Evolutionary conservation across 2,888 invertebrate genomes (phyloP).

Genomic region (Dicycla oo): DNA sequence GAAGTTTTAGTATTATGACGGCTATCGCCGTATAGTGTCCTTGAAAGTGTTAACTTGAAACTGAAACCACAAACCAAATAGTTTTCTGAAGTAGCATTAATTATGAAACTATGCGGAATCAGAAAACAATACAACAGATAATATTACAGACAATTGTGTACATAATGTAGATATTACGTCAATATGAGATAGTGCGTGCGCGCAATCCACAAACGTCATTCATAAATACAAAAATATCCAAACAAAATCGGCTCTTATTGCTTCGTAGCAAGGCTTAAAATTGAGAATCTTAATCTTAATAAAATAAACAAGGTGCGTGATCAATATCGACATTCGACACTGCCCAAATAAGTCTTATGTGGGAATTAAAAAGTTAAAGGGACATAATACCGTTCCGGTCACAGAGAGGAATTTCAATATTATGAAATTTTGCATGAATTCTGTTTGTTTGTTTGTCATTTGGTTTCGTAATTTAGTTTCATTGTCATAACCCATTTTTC

Average conservation of each 20-base stretch:
- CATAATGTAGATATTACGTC: constrained; percentile 53
- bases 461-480: not conserved
- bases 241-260: constrained; percentile 1
- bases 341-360: constrained; percentile 35
- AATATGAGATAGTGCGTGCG: constrained; percentile 31
- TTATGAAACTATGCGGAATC: constrained; percentile 26
- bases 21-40: no score
- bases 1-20: no score
- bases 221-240: not conserved
- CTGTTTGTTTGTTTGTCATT: not conserved
- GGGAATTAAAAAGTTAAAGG: constrained; percentile 21
- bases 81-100: not conserved
- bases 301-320: not conserved
- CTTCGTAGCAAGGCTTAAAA: not conserved
- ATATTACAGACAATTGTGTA: constrained; percentile 22
- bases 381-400: constrained; percentile 41
- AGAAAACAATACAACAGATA: constrained; percentile 19
- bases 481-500: not conserved
- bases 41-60: not conserved
- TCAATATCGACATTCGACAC: constrained; percentile 21
- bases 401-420: not conserved
- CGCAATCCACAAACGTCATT: constrained; percentile 33
- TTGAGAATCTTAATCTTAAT: not conserved
- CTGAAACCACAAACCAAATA: not conserved
- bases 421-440: not conserved